These are phyloP conservation scores for Drusus annulatus DNA, from an alignment of 1,140 invertebrate genomes.

Conservation along the genomic window DNA sequence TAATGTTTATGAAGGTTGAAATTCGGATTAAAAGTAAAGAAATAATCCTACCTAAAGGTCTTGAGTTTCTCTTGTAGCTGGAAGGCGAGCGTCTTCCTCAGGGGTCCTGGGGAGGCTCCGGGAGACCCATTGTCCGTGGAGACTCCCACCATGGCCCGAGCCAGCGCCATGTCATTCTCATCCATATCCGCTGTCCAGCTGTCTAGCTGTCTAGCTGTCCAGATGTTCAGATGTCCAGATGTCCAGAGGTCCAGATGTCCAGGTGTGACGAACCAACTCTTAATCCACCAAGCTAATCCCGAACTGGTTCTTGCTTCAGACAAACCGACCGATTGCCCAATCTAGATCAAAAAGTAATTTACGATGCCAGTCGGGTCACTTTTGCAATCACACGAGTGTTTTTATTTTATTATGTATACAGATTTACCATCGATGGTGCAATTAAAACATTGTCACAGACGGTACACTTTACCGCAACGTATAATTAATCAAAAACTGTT, in stretches of 20 bases:
- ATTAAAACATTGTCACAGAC: conserved; percentile 19
- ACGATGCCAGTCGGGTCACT: background rate
- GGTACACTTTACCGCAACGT: background rate
- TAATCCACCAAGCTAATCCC: background rate
- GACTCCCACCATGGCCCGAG: conserved; percentile 74
- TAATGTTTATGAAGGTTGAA: no score
- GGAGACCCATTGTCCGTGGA: conserved; percentile 69
- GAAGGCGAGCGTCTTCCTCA: conserved; percentile 69
- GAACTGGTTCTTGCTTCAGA: conserved; percentile 17
- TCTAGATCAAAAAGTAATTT: conserved; percentile 34
- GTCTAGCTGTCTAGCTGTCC: no score
- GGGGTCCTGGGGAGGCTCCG: conserved; percentile 68
- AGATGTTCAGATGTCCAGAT: no score
- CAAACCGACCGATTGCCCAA: conserved; percentile 24
- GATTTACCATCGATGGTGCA: conserved; percentile 20
- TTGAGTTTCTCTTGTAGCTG: conserved; percentile 71
- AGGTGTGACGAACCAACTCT: background rate
- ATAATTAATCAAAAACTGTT: no score
- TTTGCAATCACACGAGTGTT: background rate
- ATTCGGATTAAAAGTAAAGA: no score
- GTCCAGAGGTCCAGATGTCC: no score
- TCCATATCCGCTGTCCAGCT: conserved; percentile 68
- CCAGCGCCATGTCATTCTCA: conserved; percentile 77
- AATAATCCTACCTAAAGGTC: conserved; percentile 71
- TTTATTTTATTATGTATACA: conserved; percentile 3